Evolutionary conservation across 2,888 invertebrate species (phyloP), one percentile per base, ranked within the genome.

Genomic region (Morpho helenor): DNA sequence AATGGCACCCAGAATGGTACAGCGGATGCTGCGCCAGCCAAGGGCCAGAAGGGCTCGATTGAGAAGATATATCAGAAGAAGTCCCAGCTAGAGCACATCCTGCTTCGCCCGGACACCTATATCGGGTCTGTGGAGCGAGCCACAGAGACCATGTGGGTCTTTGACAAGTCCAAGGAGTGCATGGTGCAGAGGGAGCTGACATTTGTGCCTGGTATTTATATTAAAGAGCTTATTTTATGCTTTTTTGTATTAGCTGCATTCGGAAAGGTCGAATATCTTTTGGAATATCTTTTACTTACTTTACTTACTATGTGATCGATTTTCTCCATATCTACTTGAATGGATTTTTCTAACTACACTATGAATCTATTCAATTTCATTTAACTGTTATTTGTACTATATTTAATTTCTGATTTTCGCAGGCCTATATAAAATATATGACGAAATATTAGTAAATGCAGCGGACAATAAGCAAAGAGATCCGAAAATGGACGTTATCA

Each of bases 61-160:
- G 99, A 99, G 76, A 95, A 97, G 73, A 98, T 97, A 65, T 99
- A 99, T 80, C 99, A 99, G 87, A 99, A 99, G 86, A 99, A 99
- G 81, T 96, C 98, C 0, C 99, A 99, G 77, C 84, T 99, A 68
- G 99, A 99, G 84, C 99, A 99, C 76, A 98, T 99, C 74, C 91
- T 99, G 54, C 93, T 99, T 44, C 94, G 99, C 72, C 99, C 99
- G 0, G 99, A 99, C 79, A 98, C 99, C 0, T 99, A 99, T 76
- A 99, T 99, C 71, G 99, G 99, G 66, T 97, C 97, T 0, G 95
- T 97, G 22, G 96, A 97, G 75, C 93, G 93, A 61, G 91, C 95
- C 7, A 93, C 92, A 1, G 96, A 99, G 83, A 78, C 90, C 3
- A 98, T 99, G 98, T 99, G 99, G 99, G 93, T 99, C 0, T 97